phyloP scores from a whole-genome alignment of 2,888 invertebrate genomes.

The Archips crataeganus region DNA sequence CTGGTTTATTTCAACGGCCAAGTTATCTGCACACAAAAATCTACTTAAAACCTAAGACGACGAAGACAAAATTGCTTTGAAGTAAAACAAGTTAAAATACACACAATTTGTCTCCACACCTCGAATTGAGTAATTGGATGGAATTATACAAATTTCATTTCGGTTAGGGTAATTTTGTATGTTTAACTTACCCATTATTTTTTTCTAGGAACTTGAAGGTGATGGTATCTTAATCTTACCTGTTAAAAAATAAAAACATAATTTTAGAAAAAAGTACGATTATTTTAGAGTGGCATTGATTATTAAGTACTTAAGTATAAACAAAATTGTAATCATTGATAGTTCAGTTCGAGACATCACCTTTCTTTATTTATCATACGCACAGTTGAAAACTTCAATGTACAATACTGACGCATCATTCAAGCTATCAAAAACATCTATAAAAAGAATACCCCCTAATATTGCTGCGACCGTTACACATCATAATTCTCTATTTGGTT shows the following conservation, averaged over 20 bases:
- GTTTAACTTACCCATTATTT: constrained; percentile 17
- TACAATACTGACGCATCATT: constrained; percentile 8
- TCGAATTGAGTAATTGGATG: constrained; percentile 54
- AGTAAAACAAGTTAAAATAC: constrained; percentile 49
- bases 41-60: constrained; percentile 45
- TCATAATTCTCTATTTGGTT: constrained; percentile 49
- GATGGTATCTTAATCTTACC: constrained; percentile 47
- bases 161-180: constrained; percentile 29
- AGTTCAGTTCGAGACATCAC: not conserved
- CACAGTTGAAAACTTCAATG: not conserved
- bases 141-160: constrained; percentile 45
- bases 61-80: constrained; percentile 48
- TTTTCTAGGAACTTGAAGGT: not conserved
- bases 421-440: constrained; percentile 24
- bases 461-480: constrained; percentile 52
- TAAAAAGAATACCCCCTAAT: constrained; percentile 48
- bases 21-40: constrained; percentile 45
- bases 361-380: not conserved
- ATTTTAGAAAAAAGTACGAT: constrained; percentile 23
- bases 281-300: no score
- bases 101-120: constrained; percentile 54
- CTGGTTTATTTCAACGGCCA: constrained; percentile 56
- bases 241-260: constrained; percentile 48
- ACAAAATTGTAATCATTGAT: not conserved
- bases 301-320: not conserved